Base-by-base conservation (phyloP, 2,888 invertebrate genomes). In the Sacculina carcini region DNA sequence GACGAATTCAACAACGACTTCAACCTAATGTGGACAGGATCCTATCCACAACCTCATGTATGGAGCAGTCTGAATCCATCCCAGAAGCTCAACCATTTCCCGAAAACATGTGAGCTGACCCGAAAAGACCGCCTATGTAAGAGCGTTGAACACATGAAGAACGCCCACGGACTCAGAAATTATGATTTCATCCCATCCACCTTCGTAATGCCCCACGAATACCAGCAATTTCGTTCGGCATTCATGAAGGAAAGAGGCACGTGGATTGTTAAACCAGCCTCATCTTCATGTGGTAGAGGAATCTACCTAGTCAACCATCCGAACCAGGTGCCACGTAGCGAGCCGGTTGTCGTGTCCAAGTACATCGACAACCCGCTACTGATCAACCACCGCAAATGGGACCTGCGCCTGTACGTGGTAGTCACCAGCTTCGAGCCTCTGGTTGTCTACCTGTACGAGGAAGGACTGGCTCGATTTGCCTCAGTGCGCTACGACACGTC, bases 191-290 rank as follows among this genome's bases (percentile, higher is more conserved):
- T 96, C 56, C 94, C 96, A 3, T 81, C 84, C 60, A 92, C 89
- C 5, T 96, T 83, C 68, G 74, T 94, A n/a, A 76, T 92, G 71
- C 94, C 94, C 0, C 72, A 73, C 16, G 90, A 85, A 62, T 81
- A 75, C 44, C 53, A 56, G 58, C 82, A 84, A 61, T 69, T 85
- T 55, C 75, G 76, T 59, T 69, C 73, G 4, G 70, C 73, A 2
- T 79, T 84, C 66, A 79, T 81, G 62, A 71, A 80, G 59, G 76
- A 79, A 39, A 79, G 84, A 56, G 87, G 89, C 3, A 87, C 87
- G 21, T 87, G 89, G 80, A 94, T 94, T 58, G 87, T 92, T 4
- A 94, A 94, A 64, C 94, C 94, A 23, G 86, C 89, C 1, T 87
- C 89, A 1, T 86, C 87, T 0, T 87, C 87, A 54, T 72, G 89